These are phyloP conservation scores for Caenorhabditis brenneri DNA, from an alignment of 1,140 invertebrate genomes.

Conservation along the genomic window DNA sequence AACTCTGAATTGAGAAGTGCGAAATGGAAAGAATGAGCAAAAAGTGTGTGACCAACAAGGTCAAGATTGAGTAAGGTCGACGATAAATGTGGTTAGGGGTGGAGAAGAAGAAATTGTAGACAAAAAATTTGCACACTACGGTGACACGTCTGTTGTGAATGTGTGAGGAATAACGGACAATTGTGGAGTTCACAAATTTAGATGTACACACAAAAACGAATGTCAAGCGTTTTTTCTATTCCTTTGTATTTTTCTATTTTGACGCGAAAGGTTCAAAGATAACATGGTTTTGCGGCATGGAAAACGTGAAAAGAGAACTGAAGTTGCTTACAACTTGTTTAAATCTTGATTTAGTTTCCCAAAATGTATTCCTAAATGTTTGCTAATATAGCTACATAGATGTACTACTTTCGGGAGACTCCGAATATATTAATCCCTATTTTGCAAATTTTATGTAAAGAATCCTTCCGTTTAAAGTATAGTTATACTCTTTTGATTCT, in stretches of 20 bases:
- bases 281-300: slow-evolving; percentile 8
- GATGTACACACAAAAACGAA: neutral
- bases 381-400: too few species aligned
- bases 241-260: neutral
- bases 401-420: too few species aligned
- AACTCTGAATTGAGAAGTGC: slow-evolving; percentile 2
- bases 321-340: neutral
- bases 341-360: too few species aligned
- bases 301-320: neutral
- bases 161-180: neutral
- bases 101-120: neutral
- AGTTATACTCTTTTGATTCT: too few species aligned
- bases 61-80: slow-evolving; percentile 11
- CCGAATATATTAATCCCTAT: too few species aligned
- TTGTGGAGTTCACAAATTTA: neutral
- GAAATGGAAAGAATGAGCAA: neutral
- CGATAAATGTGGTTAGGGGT: slow-evolving; percentile 2
- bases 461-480: too few species aligned
- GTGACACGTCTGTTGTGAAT: neutral
- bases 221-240: neutral
- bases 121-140: neutral
- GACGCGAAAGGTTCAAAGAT: neutral
- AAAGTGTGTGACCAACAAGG: slow-evolving; percentile 30
- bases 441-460: too few species aligned
- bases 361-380: too few species aligned